Percentiles rank a stretch among this genome's conserved stretches.
Evolutionary conservation across 2,113 vertebrate genomes (phyloP).

Genomic region (Perccottus glenii): DNA sequence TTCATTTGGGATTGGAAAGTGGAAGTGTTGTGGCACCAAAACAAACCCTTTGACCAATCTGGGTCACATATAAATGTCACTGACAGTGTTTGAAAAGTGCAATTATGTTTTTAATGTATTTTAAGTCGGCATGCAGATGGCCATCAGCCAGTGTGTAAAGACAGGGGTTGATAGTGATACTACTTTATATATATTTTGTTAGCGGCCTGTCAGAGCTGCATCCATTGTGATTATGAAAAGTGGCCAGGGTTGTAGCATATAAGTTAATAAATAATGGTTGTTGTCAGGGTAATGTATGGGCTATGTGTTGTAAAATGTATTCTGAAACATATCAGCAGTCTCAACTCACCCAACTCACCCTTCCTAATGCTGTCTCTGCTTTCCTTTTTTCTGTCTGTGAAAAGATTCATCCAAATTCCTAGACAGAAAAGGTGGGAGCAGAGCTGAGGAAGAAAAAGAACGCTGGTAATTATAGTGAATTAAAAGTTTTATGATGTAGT

Average conservation of each 20-base stretch:
- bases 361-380: constrained; percentile 25
- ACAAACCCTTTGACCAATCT: constrained; percentile 35
- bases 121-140: neutral
- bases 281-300: constrained; percentile 74
- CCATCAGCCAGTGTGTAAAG: constrained; percentile 13
- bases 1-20: constrained; percentile 14
- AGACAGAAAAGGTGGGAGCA: constrained; percentile 15
- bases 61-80: constrained; percentile 28
- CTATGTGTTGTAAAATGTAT: constrained; percentile 73
- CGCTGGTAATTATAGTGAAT: constrained; percentile 58
- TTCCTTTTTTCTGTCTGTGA: constrained; percentile 26
- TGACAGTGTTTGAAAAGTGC: constrained; percentile 42
- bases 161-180: constrained; percentile 23
- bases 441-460: constrained; percentile 31
- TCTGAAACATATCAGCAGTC: constrained; percentile 65
- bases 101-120: constrained; percentile 31
- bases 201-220: constrained; percentile 65
- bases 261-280: constrained; percentile 77
- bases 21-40: neutral
- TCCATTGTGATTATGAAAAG: constrained; percentile 57
- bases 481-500: constrained; percentile 68
- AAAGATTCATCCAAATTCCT: constrained; percentile 48
- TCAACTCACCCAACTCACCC: constrained; percentile 39
- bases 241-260: constrained; percentile 58
- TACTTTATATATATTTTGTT: constrained; percentile 64